Evolutionary conservation across 2,113 vertebrate genomes (phyloP), one percentile per base, ranked within the genome.

Genomic region (Chunga burmeisteri): DNA sequence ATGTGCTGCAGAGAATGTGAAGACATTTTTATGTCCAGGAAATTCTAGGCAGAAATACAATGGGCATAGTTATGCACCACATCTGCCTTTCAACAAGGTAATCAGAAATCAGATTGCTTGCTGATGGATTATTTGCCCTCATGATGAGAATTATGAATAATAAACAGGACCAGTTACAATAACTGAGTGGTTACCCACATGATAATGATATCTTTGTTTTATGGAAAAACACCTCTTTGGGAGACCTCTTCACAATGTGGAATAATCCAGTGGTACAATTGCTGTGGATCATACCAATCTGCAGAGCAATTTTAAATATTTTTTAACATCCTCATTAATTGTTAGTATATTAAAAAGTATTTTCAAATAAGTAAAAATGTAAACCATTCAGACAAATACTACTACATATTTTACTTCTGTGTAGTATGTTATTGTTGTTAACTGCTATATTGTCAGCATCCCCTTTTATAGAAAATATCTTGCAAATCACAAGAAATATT

Each of bases 21-120:
- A 86, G 66, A 92, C 44, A 72, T 90, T 82, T 97, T 95, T 93
- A 96, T 66, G 88, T 75, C 46, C 22, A 73, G 82, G 72, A 97
- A 95, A 94, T 88, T 89, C 72, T 70, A 86, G 52, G 27, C 83
- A 92, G 79, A 90, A 94, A 84, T 81, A 90, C 67, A 95, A 55
- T 81, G 68, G 83, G 55, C 86, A 88, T 15, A 83, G 63, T 94
- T 88, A 88, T 14, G 23, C 27, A 58, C 44, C 62, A 92, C 81
- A 87, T 91, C 68, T 84, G 63, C 77, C 72, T 92, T 94, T 94
- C 88, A 93, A 81, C 67, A 63, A 91, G 59, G 32, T 77, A 71
- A 88, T 92, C 62, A 73, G 55, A 83, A 86, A 93, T 90, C 75
- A 55, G 36, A 55, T 67, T 3, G 2, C 59, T 86, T 85, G 74